Conservation (phyloP, 2,113 vertebrate species). For the Cryptomyrus ogoouensis region DNA sequence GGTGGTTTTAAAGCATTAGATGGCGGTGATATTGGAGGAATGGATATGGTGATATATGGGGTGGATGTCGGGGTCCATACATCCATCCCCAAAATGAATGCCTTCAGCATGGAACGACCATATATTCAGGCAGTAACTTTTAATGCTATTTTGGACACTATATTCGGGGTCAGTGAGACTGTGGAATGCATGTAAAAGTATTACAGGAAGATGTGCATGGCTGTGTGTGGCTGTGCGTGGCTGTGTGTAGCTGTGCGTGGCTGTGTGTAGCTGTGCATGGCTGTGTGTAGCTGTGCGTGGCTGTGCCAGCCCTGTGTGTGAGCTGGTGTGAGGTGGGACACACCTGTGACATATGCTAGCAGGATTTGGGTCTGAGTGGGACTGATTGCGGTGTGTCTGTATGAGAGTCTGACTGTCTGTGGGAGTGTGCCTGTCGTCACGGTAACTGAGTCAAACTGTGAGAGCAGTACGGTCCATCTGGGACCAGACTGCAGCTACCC, state of each 20-base stretch:
- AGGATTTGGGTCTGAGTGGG: background rate
- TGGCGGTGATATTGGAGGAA: background rate
- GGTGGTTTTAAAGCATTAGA: background rate
- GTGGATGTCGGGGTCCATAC: background rate
- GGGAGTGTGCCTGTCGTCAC: background rate
- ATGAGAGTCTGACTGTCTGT: background rate
- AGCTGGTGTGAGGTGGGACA: background rate
- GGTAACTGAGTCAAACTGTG: conserved; percentile 30
- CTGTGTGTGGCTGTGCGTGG: too few species aligned
- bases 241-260: background rate
- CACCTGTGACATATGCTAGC: background rate
- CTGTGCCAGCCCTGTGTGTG: background rate
- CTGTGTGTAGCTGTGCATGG: too few species aligned
- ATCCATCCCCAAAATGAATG: background rate
- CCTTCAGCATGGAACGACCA: background rate
- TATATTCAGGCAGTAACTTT: background rate
- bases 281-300: background rate
- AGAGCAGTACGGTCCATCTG: conserved; percentile 37
- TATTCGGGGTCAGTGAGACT: background rate
- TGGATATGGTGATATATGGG: background rate
- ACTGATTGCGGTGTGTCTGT: background rate
- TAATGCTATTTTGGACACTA: background rate
- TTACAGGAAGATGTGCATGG: background rate
- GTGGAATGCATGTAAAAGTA: background rate
- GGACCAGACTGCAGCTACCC: conserved; percentile 20